Base-by-base conservation (phyloP, 2,888 invertebrate genomes). In the Agrochola circellaris region DNA sequence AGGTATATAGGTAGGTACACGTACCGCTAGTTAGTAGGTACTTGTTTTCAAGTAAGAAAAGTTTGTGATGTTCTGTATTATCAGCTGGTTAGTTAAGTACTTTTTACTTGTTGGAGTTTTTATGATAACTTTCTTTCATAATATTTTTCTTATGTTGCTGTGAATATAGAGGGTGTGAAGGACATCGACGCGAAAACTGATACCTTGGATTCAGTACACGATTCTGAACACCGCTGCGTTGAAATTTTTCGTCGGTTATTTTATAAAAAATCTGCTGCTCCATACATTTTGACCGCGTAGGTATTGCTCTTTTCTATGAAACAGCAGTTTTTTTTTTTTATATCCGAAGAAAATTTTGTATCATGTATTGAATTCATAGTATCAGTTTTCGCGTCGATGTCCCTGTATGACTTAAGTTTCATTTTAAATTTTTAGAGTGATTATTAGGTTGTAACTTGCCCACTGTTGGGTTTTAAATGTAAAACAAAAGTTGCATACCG, bases 31-130 rank as follows among this genome's bases (percentile, higher is more conserved):
- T 72, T 56, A 70, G 45, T n/a, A n/a, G n/a, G n/a, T 70, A 64
- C 73, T 82, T 79, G 69, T 65, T 75, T 34, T 62, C 48, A 65
- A 78, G 73, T 78, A 38, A 51, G 70, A 54, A 30, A 60, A 82
- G 58, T 82, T 78, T 70, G 26, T 26, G 34, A 61, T 78, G 78
- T 70, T 61, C 60, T 20, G 26, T 73, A 77, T 81, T 68, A 81
- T 72, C 58, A 48, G 64, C 45, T 72, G 56, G 58, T 81, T 81
- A 68, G 66, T 45, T 17, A 42, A 30, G 15, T 64, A 56, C 77
- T 76, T 34, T 62, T 48, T 67, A 62, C 66, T 74, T 74, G 79
- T 65, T 78, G 23, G 54, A 78, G 79, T 73, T 78, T 73, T 54
- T 60, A 58, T 60, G 51, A n/a, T 45, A 45, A 60, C 45, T 45